Evolutionary conservation across 2,113 vertebrate species (phyloP).

Genomic region (human): DNA sequence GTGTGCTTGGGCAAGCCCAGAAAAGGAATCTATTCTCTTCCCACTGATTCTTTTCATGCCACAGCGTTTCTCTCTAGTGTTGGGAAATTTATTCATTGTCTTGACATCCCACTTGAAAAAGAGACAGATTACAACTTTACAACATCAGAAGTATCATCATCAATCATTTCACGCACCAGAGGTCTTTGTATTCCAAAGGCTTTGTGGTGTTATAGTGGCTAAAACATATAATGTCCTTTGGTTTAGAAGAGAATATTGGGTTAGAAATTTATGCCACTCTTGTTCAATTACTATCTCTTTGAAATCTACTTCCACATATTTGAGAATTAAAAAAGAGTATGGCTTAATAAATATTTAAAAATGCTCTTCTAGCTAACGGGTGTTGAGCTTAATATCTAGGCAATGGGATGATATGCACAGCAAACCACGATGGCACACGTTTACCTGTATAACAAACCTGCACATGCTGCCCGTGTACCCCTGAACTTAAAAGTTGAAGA

Average conservation of each 20-base stretch:
- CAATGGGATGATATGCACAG: too few relatives aligned
- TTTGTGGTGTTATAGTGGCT: not conserved
- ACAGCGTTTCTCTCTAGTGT: constrained; percentile 36
- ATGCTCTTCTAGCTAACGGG: too few relatives aligned
- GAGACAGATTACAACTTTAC: constrained; percentile 70
- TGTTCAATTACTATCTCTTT: not conserved
- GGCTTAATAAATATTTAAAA: not conserved
- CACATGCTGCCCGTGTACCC: too few relatives aligned
- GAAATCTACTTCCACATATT: not conserved
- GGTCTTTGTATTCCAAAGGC: constrained; percentile 51
- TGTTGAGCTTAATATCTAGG: too few relatives aligned
- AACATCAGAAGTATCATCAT: constrained; percentile 63
- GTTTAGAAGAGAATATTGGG: not conserved
- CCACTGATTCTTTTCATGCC: not conserved
- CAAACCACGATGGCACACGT: too few relatives aligned
- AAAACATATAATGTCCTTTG: constrained; percentile 33
- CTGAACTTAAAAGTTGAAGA: too few relatives aligned
- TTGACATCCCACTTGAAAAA: constrained; percentile 65
- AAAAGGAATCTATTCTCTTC: constrained; percentile 54
- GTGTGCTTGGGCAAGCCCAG: not conserved
- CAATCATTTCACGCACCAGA: constrained; percentile 61
- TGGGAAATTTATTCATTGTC: constrained; percentile 53
- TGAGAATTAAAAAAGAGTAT: constrained; percentile 1
- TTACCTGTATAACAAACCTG: too few relatives aligned
- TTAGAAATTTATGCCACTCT: constrained; percentile 2